Evolutionary conservation across 2,888 invertebrate species (phyloP), one percentile per base, ranked within the genome.

Genomic region (Adelphocoris suturalis): DNA sequence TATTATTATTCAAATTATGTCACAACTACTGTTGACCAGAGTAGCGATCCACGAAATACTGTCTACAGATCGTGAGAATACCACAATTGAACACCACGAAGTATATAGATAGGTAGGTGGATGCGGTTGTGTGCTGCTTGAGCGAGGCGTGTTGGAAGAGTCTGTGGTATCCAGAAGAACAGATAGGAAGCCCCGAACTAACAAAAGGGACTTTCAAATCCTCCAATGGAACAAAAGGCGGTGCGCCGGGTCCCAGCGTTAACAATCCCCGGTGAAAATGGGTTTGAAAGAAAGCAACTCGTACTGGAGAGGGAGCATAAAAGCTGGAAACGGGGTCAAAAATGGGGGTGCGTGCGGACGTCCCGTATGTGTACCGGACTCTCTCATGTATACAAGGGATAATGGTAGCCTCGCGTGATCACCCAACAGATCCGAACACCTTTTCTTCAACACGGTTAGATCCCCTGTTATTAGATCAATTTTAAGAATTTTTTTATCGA

Each of bases 381-480:
- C 57, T 52, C 1, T 16, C 19, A 19, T 19, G 9, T n/a, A 19
- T 23, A 23, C 23, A 9, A 68, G 68, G 68, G 19, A 68, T 68
- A 68, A 68, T 68, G 19, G 23, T 23, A 13, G 68, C 19, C 68
- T 68, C 68, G 68, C 68, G 23, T 68, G 61, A 19, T 19, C 16
- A 61, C 61, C 61, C n/a, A 19, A n/a, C 68, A n/a, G 14, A n/a
- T 57, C 57, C n/a, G n/a, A n/a, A n/a, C n/a, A 61, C 13, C n/a
- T n/a, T n/a, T n/a, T n/a, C n/a, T n/a, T n/a, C n/a, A n/a, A n/a
- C 61, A n/a, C 61, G 61, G 61, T 61, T 11, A n/a, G 16, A 61
- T 61, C 61, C 61, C 61, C 61, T 61, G 61, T 57, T 57, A 57
- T 57, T 57, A 57, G 57, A 61, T 19, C 61, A 19, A 61, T 61